Percentiles rank a stretch among this genome's conserved stretches.
These are phyloP conservation scores for Luidia sarsii DNA, from an alignment of 53 echinoderm and acorn worm genomes.

Conservation along the genomic window DNA sequence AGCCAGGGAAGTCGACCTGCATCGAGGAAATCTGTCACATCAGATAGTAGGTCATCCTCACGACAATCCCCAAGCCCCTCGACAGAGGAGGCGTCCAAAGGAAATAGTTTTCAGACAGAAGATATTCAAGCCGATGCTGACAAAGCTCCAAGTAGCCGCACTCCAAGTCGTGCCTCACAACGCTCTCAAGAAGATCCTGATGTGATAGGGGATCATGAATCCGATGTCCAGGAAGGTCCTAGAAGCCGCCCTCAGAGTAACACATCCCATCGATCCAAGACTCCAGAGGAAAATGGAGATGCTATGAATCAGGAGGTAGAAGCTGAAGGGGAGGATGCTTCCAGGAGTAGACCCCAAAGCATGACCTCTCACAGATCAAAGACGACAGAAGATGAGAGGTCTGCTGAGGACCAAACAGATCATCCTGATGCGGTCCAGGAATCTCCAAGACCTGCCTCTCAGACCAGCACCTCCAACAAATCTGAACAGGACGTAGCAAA, in stretches of 20 bases:
- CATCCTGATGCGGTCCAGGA: not conserved
- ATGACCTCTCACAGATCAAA: not conserved
- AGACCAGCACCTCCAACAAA: slow-evolving; percentile 14
- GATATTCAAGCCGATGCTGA: no score
- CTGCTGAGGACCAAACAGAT: not conserved
- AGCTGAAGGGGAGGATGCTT: not conserved
- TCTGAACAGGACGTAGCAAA: no score
- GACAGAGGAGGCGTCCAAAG: not conserved
- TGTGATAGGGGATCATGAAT: no score
- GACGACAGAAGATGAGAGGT: not conserved
- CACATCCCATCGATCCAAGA: no score
- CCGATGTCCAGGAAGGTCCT: not conserved
- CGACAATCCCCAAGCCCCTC: not conserved
- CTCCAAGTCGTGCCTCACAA: no score
- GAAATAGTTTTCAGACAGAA: not conserved
- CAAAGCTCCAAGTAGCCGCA: no score
- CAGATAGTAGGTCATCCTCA: not conserved
- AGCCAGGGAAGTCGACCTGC: slow-evolving; percentile 16
- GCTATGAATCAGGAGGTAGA: no score
- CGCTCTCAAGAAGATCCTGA: no score
- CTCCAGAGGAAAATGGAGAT: no score
- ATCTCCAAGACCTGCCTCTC: not conserved
- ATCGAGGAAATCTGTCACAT: not conserved
- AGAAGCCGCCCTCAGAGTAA: no score
- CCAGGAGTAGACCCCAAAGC: not conserved